phyloP scores from a whole-genome alignment of 2,113 vertebrate species.

The Silurus asotus region DNA sequence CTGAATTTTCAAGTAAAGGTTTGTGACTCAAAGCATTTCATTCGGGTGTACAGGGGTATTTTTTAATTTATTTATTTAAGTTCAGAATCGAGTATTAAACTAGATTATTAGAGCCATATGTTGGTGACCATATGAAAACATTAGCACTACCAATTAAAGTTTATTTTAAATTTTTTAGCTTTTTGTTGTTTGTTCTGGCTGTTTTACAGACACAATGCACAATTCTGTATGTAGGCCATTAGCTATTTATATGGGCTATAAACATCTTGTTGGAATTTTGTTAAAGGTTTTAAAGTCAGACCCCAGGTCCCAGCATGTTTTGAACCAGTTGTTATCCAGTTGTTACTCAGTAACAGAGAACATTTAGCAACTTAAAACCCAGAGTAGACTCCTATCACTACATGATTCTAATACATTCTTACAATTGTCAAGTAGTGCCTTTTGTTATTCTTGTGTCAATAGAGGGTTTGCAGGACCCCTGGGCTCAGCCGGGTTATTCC shows the following conservation, averaged over 20 bases:
- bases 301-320: neutral
- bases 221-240: neutral
- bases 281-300: neutral
- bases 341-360: neutral
- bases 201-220: neutral
- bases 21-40: neutral
- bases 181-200: neutral
- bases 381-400: neutral
- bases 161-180: neutral
- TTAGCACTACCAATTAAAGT: neutral
- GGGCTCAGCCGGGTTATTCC: conserved; percentile 85
- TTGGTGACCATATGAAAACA: neutral
- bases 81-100: neutral
- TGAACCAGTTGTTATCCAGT: neutral
- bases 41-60: neutral
- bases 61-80: neutral
- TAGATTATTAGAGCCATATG: neutral
- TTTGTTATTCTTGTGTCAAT: neutral
- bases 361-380: too few species aligned
- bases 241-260: neutral
- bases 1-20: neutral
- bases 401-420: neutral
- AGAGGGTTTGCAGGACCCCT: conserved; percentile 74
- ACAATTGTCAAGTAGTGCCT: neutral
- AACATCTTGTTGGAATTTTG: neutral